Percentiles rank a stretch among this genome's conserved stretches.
These are phyloP conservation scores for Xyrauchen texanus DNA, from an alignment of 2,113 vertebrate species.

Conservation along the genomic window DNA sequence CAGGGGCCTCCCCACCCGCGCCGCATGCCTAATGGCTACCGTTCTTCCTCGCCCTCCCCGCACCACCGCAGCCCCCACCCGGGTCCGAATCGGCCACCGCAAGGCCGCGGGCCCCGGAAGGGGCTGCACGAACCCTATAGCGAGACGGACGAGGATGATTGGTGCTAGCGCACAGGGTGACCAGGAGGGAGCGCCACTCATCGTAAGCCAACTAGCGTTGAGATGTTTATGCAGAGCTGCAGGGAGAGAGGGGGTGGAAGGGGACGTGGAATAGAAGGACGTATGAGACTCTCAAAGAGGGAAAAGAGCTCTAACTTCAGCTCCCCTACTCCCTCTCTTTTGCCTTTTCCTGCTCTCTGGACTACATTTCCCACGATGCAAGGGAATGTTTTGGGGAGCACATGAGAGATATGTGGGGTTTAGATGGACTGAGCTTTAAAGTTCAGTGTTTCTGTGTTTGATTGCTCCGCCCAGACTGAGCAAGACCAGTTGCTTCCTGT, in stretches of 20 bases:
- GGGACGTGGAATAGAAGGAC: not conserved
- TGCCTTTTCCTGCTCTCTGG: slow-evolving; percentile 55
- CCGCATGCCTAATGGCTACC: slow-evolving; percentile 88
- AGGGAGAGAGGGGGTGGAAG: slow-evolving; percentile 33
- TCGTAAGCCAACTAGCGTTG: not conserved
- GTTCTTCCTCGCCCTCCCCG: slow-evolving; percentile 79
- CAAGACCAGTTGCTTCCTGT: not conserved
- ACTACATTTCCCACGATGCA: slow-evolving; percentile 61
- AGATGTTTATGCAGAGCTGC: slow-evolving; percentile 13
- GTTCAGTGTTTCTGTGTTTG: slow-evolving; percentile 1
- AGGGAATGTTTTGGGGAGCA: slow-evolving; percentile 43
- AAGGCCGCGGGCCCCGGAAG: slow-evolving; percentile 75
- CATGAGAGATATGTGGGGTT: slow-evolving; percentile 9
- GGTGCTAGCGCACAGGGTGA: slow-evolving; percentile 79
- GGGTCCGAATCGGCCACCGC: slow-evolving; percentile 65
- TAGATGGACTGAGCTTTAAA: slow-evolving; percentile 29
- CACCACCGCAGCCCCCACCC: slow-evolving; percentile 72
- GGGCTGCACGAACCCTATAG: slow-evolving; percentile 87
- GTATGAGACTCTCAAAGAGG: too few relatives aligned
- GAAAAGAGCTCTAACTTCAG: slow-evolving; percentile 1
- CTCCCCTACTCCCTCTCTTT: slow-evolving; percentile 48
- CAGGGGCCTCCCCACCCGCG: slow-evolving; percentile 75
- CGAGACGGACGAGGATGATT: slow-evolving; percentile 92
- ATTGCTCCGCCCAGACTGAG: slow-evolving; percentile 21
- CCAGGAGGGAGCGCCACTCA: slow-evolving; percentile 25